Percentiles rank a stretch among this genome's conserved stretches.
Conservation (phyloP, 2,888 invertebrate species). For the Pandemis cinnamomeana region DNA sequence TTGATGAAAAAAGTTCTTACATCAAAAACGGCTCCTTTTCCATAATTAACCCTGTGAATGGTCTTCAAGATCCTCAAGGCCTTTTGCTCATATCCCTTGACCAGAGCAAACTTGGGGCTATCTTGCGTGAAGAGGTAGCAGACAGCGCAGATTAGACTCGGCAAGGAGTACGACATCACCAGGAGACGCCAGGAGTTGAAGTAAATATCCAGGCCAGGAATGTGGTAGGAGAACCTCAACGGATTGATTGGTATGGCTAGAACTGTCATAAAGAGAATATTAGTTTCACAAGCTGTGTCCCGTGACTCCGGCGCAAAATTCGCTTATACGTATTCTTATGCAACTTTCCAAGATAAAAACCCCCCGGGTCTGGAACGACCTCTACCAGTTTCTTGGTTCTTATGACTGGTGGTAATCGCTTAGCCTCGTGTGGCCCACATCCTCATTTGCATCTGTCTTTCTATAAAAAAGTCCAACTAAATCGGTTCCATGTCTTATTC, state of each 20-base stretch:
- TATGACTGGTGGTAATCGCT: too few relatives aligned
- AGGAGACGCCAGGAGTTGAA: slow-evolving; percentile 90
- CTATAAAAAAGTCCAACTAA: too few relatives aligned
- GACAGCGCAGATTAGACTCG: slow-evolving; percentile 85
- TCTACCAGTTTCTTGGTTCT: too few relatives aligned
- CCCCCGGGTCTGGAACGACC: too few relatives aligned
- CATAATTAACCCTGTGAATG: slow-evolving; percentile 64
- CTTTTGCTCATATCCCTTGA: slow-evolving; percentile 82
- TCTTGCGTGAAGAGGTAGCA: slow-evolving; percentile 86
- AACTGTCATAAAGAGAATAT: slow-evolving; percentile 61
- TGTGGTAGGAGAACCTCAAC: slow-evolving; percentile 65
- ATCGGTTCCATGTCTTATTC: too few relatives aligned
- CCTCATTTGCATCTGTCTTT: too few relatives aligned
- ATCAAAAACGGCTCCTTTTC: slow-evolving; percentile 37
- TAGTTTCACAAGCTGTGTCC: background rate
- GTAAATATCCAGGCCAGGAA: slow-evolving; percentile 74
- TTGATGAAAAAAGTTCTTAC: background rate
- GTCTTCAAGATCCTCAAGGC: slow-evolving; percentile 77
- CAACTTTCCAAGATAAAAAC: too few relatives aligned
- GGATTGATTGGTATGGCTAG: slow-evolving; percentile 88
- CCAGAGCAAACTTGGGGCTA: slow-evolving; percentile 89
- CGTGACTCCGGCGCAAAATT: too few relatives aligned
- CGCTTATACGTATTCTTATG: too few relatives aligned
- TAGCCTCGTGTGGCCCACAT: too few relatives aligned
- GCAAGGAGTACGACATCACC: slow-evolving; percentile 85